Percentiles rank a stretch among this genome's conserved stretches.
Evolutionary conservation across 2,888 invertebrate genomes (phyloP).

Genomic region (Machimus rusticus): DNA sequence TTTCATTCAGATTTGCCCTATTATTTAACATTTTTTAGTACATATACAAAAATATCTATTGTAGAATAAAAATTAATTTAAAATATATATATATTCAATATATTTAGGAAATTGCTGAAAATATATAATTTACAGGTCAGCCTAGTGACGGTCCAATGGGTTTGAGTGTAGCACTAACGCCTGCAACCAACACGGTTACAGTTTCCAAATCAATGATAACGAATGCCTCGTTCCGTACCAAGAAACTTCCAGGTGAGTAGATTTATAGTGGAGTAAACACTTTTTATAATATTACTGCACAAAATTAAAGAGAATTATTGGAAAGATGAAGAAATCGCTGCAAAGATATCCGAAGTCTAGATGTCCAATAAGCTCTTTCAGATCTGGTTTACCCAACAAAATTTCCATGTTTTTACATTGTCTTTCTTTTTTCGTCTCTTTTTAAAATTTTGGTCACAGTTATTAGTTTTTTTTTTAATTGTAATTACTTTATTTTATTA

Average conservation of each 20-base stretch:
- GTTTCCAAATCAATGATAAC: conserved; percentile 95
- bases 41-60: too few relatives aligned
- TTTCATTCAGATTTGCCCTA: too few relatives aligned
- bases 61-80: too few relatives aligned
- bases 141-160: conserved; percentile 84
- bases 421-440: not conserved
- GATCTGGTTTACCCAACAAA: conserved; percentile 7
- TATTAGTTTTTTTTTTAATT: not conserved
- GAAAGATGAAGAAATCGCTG: not conserved
- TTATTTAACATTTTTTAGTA: too few relatives aligned
- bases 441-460: not conserved
- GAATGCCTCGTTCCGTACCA: conserved; percentile 96
- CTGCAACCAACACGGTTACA: conserved; percentile 76
- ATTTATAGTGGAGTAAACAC: not conserved
- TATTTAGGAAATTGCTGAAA: not conserved
- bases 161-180: conserved; percentile 78
- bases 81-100: too few relatives aligned
- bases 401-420: not conserved
- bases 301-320: conserved; percentile 37
- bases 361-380: conserved; percentile 23
- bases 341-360: not conserved
- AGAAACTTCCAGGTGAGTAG: conserved; percentile 87
- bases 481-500: not conserved
- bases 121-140: conserved; percentile 66
- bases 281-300: conserved; percentile 14